phyloP scores from a whole-genome alignment of 1,140 invertebrate genomes.

The Heliconius nattereri region DNA sequence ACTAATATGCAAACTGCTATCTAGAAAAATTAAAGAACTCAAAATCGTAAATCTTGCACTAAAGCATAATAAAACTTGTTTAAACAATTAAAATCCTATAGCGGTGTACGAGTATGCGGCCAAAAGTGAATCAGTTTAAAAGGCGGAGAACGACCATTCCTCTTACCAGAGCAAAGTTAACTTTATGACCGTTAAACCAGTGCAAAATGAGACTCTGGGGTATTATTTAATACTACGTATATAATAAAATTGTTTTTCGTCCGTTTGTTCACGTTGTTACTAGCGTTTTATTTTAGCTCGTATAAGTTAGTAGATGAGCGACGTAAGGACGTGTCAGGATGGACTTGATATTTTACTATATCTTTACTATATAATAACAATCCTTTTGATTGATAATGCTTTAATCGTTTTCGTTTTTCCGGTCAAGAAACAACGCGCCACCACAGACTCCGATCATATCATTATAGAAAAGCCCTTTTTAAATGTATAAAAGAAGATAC shows the following conservation, averaged over 20 bases:
- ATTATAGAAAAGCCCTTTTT: background rate
- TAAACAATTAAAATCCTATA: slow-evolving; percentile 21
- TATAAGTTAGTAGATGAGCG: background rate
- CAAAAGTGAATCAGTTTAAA: slow-evolving; percentile 8
- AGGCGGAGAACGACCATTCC: slow-evolving; percentile 1
- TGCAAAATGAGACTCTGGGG: slow-evolving; percentile 6
- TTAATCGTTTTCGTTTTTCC: too few species aligned
- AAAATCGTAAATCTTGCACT: background rate
- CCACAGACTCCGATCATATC: too few species aligned
- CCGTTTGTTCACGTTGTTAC: background rate
- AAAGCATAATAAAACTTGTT: slow-evolving; percentile 16
- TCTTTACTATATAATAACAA: too few species aligned
- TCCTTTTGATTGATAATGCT: too few species aligned
- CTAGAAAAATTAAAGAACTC: background rate
- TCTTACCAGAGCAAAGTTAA: slow-evolving; percentile 4
- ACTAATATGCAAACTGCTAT: too few species aligned
- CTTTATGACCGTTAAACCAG: slow-evolving; percentile 10
- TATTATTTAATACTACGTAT: slow-evolving; percentile 4
- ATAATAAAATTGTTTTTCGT: slow-evolving; percentile 7
- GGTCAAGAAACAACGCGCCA: too few species aligned
- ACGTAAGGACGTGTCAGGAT: background rate
- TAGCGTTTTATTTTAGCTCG: background rate
- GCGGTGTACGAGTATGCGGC: background rate
- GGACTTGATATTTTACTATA: background rate
- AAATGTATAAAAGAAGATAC: background rate